Conservation (phyloP, 2,797 vertebrate genomes). For the Zenarchopterus dispar region DNA sequence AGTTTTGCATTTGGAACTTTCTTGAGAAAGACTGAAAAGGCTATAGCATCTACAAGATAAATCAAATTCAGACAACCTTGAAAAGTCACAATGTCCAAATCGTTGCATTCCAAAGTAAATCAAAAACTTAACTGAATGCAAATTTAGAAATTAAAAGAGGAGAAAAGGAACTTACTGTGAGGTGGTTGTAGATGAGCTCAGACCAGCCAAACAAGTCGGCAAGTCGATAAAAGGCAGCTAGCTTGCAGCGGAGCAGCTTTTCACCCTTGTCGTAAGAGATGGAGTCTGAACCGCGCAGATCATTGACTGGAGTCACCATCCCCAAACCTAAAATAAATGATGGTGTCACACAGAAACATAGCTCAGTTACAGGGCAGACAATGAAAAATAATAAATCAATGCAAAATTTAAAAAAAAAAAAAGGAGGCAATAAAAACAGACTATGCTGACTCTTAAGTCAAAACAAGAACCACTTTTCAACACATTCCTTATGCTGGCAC, state of each 20-base stretch:
- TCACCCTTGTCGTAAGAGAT: conserved; percentile 98
- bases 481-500: conserved; percentile 4
- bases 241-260: conserved; percentile 93
- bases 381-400: neutral
- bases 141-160: neutral
- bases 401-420: too few species aligned
- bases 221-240: conserved; percentile 95
- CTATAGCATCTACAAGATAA: too few species aligned
- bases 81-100: too few species aligned
- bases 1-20: too few species aligned
- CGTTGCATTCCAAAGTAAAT: too few species aligned
- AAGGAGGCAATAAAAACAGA: too few species aligned
- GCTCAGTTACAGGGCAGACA: neutral
- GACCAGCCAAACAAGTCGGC: conserved; percentile 97
- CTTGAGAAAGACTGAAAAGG: too few species aligned
- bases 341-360: neutral
- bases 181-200: conserved; percentile 98
- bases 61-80: too few species aligned
- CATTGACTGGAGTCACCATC: conserved; percentile 98
- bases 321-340: conserved; percentile 87
- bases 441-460: too few species aligned
- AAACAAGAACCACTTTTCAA: too few species aligned
- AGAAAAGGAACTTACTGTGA: conserved; percentile 87
- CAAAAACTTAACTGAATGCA: neutral
- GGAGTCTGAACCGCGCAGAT: conserved; percentile 95